Evolutionary conservation across 1,140 invertebrate species (phyloP).

Genomic region (Danaus melanippus): DNA sequence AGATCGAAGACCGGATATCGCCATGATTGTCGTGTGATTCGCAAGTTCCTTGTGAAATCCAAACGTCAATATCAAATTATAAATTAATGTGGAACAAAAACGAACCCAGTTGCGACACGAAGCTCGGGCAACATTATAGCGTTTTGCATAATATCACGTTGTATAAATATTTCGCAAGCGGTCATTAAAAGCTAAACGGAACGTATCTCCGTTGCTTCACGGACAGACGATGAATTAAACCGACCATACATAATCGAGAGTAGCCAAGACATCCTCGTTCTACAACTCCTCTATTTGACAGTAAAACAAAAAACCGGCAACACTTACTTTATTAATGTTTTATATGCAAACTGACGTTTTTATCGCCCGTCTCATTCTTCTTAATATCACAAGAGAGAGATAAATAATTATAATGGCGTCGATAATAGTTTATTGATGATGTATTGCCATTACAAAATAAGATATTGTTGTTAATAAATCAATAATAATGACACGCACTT

Average conservation of each 20-base stretch:
- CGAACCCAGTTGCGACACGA: slow-evolving; percentile 7
- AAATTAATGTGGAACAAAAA: slow-evolving; percentile 5
- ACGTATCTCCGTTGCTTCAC: slow-evolving; percentile 16
- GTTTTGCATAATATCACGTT: slow-evolving; percentile 16
- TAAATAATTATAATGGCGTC: too few species aligned
- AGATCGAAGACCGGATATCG: slow-evolving; percentile 34
- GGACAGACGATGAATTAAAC: background rate
- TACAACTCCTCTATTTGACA: background rate
- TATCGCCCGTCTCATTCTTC: slow-evolving; percentile 15
- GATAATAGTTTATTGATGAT: too few species aligned
- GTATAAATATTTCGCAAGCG: slow-evolving; percentile 11
- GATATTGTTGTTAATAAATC: too few species aligned
- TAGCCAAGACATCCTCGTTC: too few species aligned
- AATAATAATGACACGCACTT: too few species aligned
- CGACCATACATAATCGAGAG: background rate
- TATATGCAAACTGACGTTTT: slow-evolving; percentile 20
- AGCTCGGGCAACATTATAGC: background rate
- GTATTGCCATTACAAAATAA: too few species aligned
- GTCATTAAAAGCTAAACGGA: slow-evolving; percentile 14
- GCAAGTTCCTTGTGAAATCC: slow-evolving; percentile 21
- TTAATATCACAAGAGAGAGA: too few species aligned
- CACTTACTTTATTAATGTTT: slow-evolving; percentile 30
- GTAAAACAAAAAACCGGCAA: slow-evolving; percentile 1
- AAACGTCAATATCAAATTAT: slow-evolving; percentile 6
- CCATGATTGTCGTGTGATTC: slow-evolving; percentile 26